These are phyloP conservation scores for Aphrophora alni DNA, from an alignment of 2,888 invertebrate genomes.

Conservation along the genomic window DNA sequence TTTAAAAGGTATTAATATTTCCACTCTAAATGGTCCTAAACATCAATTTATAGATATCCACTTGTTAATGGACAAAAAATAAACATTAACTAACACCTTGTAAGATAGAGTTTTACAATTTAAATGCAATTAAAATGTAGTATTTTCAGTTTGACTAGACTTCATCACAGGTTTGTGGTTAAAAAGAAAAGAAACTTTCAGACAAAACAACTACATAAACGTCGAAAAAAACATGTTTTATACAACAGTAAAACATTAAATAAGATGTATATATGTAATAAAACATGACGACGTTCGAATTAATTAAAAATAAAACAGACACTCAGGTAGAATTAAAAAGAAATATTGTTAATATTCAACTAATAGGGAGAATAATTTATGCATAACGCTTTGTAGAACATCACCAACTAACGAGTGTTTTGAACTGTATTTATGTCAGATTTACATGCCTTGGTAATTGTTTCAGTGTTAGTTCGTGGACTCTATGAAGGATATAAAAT, in stretches of 20 bases:
- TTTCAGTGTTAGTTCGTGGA: background rate
- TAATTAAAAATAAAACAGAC: background rate
- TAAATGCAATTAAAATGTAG: too few species aligned
- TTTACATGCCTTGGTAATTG: background rate
- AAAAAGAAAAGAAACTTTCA: too few species aligned
- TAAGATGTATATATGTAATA: background rate
- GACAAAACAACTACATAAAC: too few species aligned
- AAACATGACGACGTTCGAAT: background rate
- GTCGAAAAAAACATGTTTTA: too few species aligned
- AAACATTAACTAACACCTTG: too few species aligned
- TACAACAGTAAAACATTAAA: background rate
- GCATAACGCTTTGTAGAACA: background rate
- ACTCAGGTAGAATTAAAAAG: background rate
- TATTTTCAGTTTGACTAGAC: too few species aligned
- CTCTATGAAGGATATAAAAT: background rate
- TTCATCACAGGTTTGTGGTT: too few species aligned
- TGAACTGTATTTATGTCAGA: background rate
- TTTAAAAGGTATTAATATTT: too few species aligned
- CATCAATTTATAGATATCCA: too few species aligned
- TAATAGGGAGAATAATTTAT: background rate
- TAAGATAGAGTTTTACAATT: too few species aligned
- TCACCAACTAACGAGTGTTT: background rate
- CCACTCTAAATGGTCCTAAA: too few species aligned
- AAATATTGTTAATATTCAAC: background rate
- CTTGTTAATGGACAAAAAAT: too few species aligned